A percentile compares a stretch with the other conserved stretches of the same genome.
These are phyloP conservation scores for Clarias pachynema DNA, from an alignment of 2,797 vertebrate species.

Conservation along the genomic window DNA sequence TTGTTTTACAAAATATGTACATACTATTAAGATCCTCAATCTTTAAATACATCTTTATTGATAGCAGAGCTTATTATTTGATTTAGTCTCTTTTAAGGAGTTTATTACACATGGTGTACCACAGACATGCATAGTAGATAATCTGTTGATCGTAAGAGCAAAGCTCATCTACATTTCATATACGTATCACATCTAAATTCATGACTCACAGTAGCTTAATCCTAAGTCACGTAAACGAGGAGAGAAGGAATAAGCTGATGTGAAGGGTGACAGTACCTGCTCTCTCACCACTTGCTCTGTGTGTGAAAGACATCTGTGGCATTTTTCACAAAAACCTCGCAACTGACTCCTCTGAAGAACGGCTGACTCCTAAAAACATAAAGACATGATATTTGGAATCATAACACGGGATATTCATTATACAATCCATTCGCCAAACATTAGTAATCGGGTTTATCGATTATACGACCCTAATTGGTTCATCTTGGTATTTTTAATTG, in stretches of 20 bases:
- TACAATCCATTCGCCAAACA: not conserved
- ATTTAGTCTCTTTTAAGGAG: slow-evolving; percentile 17
- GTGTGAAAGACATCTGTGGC: slow-evolving; percentile 78
- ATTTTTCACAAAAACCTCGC: slow-evolving; percentile 78
- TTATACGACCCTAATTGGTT: not conserved
- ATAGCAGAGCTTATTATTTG: slow-evolving; percentile 10
- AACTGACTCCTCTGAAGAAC: slow-evolving; percentile 76
- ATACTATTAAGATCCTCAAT: not conserved
- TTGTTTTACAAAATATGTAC: not conserved
- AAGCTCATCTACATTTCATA: slow-evolving; percentile 5
- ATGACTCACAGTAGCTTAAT: not conserved
- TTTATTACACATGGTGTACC: not conserved
- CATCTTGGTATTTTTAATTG: not conserved
- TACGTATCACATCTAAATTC: not conserved
- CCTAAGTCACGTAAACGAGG: not conserved
- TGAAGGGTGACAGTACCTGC: slow-evolving; percentile 72
- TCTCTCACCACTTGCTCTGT: slow-evolving; percentile 72
- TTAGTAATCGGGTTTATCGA: not conserved
- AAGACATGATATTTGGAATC: slow-evolving; percentile 26
- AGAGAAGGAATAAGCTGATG: slow-evolving; percentile 1
- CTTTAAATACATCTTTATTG: not conserved
- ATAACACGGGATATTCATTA: not conserved
- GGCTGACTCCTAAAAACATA: slow-evolving; percentile 74
- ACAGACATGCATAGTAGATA: slow-evolving; percentile 3
- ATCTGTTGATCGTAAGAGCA: slow-evolving; percentile 35